Base-by-base conservation (phyloP, 2,797 vertebrate species). In the Coregonus ussuriensis region DNA sequence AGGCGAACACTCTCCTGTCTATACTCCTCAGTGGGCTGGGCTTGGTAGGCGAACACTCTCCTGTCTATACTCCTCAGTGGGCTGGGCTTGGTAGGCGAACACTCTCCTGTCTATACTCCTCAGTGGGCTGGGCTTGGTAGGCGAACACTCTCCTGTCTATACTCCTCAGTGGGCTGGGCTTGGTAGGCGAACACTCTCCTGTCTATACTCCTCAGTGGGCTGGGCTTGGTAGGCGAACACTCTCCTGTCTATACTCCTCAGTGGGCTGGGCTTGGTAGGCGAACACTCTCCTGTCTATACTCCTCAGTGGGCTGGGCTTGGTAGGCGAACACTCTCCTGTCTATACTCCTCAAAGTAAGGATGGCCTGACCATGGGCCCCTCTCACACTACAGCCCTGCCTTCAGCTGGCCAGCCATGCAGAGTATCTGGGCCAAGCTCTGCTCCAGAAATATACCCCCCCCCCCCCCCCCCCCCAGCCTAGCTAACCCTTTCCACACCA, bases 191-290 rank as follows among this genome's bases (percentile, higher is more conserved):
- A 25, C 25, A 25, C 25, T 25, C 25, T 25, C 25, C 25, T 25
- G 25, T 25, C 25, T 25, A 25, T 25, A 25, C 25, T 25, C 25
- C 25, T 25, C n/a, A 25, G 25, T 37, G 7, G 18, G 29, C 33
- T 35, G 33, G 4, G 25, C n/a, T 33, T 9, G 25, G 25, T 56
- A 56, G 52, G 3, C 18, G 13, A 69, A 21, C 37, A 73, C 52
- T 72, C 83, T 86, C 78, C 78, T 83, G 78, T 77, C 59, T 11
- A 70, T 70, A 59, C n/a, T 70, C 67, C 76, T 84, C 75, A 83
- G 25, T 37, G 7, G 18, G 29, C 33, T 35, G 33, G 4, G 25
- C n/a, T 33, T 9, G 25, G 25, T 56, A 56, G 52, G 3, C 18
- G 13, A 69, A 21, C 37, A 73, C 52, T 72, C 83, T 86, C 78